A percentile compares a stretch with the other conserved stretches of the same genome.
These are phyloP conservation scores for Numida meleagris DNA, from an alignment of 2,113 vertebrate genomes.

Conservation along the genomic window DNA sequence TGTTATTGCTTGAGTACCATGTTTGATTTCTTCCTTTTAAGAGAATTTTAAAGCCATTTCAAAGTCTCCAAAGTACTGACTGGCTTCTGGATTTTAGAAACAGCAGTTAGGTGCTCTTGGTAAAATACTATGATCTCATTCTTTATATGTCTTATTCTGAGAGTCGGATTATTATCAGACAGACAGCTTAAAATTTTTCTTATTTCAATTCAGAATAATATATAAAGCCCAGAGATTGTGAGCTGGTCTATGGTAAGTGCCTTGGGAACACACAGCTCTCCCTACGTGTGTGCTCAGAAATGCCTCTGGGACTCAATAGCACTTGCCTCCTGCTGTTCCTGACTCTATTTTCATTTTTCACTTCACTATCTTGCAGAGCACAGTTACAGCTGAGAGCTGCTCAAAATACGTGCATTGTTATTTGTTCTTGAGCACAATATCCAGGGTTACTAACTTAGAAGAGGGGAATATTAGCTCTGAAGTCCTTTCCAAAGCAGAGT, in stretches of 20 bases:
- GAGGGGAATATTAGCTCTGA: not conserved
- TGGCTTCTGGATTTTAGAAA: not conserved
- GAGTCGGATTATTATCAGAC: not conserved
- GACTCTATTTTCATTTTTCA: not conserved
- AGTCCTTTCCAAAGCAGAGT: not conserved
- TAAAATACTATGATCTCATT: not conserved
- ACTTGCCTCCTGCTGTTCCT: not conserved
- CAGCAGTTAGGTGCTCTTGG: not conserved
- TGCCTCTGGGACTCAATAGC: not conserved
- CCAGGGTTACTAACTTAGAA: not conserved
- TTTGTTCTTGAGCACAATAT: not conserved
- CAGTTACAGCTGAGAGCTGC: not conserved
- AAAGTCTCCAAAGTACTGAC: not conserved
- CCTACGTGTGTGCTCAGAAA: rapidly evolving
- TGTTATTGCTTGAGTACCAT: not conserved
- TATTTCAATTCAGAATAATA: not conserved
- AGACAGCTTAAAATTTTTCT: not conserved
- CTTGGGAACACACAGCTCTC: rapidly evolving
- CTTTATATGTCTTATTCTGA: not conserved
- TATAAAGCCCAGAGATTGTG: not conserved
- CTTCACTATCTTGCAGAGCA: not conserved
- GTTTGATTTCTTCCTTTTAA: not conserved
- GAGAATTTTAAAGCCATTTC: not conserved
- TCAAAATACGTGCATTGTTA: rapidly evolving
- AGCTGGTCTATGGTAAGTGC: not conserved